Conservation (phyloP, 2,888 invertebrate species). For the Mesodorylaimus sp. region DNA sequence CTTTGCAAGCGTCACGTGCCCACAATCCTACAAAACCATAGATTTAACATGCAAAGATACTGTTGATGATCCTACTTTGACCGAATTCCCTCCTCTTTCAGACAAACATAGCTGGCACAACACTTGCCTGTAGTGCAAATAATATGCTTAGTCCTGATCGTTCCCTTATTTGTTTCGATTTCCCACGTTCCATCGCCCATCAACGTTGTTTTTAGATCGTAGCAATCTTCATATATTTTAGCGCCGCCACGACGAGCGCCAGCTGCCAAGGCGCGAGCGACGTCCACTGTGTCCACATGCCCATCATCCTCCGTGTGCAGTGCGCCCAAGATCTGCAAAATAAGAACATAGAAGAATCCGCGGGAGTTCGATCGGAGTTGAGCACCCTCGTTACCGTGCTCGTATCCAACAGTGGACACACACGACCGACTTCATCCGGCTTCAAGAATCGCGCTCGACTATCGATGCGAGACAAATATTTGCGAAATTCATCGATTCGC, state of each 20-base stretch:
- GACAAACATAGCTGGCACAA: background rate
- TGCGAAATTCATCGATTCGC: constrained; percentile 32
- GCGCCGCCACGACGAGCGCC: constrained; percentile 33
- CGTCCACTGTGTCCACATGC: constrained; percentile 34
- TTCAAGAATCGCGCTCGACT: constrained; percentile 25
- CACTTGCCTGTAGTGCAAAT: constrained; percentile 33
- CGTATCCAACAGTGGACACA: constrained; percentile 31
- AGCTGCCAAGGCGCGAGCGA: constrained; percentile 33
- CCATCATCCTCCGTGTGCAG: constrained; percentile 35
- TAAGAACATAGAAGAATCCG: constrained; percentile 9
- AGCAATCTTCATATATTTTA: constrained; percentile 22
- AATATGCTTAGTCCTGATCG: constrained; percentile 29
- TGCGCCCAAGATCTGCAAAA: constrained; percentile 31
- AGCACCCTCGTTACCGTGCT: constrained; percentile 22
- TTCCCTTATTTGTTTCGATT: constrained; percentile 26
- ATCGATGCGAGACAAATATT: constrained; percentile 25
- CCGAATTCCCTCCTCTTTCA: background rate
- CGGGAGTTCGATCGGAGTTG: background rate
- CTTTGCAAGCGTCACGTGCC: constrained; percentile 33
- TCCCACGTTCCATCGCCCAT: constrained; percentile 27
- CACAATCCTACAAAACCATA: constrained; percentile 30
- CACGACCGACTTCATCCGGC: constrained; percentile 29
- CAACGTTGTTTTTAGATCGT: constrained; percentile 17
- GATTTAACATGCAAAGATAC: background rate
- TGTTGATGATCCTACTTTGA: background rate